These are phyloP conservation scores for Morinoia aosen DNA, from an alignment of 2,888 invertebrate species.

Conservation along the genomic window DNA sequence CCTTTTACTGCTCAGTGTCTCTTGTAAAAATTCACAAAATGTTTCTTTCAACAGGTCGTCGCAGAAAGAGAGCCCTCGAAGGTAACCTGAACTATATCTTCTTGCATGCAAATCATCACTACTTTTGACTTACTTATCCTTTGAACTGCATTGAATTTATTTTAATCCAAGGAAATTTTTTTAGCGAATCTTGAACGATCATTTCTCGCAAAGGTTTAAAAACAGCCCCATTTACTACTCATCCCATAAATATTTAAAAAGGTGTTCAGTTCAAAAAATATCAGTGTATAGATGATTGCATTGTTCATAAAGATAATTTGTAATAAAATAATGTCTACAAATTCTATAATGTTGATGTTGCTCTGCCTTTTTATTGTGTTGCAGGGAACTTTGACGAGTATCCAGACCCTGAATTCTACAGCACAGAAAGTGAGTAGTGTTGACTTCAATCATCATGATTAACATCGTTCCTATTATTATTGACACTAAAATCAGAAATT, in stretches of 20 bases:
- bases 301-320: not conserved
- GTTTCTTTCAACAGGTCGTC: constrained; percentile 9
- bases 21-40: not conserved
- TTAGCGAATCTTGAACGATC: not conserved
- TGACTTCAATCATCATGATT: not conserved
- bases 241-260: too few species aligned
- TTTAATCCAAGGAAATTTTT: not conserved
- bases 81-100: not conserved
- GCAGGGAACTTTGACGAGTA: not conserved
- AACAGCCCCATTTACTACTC: not conserved
- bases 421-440: not conserved
- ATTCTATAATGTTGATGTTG: not conserved
- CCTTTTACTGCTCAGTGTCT: not conserved
- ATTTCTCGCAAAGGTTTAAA: not conserved
- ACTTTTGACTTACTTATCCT: not conserved
- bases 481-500: too few species aligned
- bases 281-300: too few species aligned
- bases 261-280: too few species aligned
- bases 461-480: not conserved
- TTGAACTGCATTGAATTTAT: not conserved
- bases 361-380: not conserved
- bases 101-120: not conserved
- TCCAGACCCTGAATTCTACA: not conserved
- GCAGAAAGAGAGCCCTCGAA: constrained; percentile 37
- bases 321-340: not conserved